A percentile compares a stretch with the other conserved stretches of the same genome.
These are phyloP conservation scores for Drosophila guanche DNA, from an alignment of 1,140 invertebrate genomes.

Conservation along the genomic window DNA sequence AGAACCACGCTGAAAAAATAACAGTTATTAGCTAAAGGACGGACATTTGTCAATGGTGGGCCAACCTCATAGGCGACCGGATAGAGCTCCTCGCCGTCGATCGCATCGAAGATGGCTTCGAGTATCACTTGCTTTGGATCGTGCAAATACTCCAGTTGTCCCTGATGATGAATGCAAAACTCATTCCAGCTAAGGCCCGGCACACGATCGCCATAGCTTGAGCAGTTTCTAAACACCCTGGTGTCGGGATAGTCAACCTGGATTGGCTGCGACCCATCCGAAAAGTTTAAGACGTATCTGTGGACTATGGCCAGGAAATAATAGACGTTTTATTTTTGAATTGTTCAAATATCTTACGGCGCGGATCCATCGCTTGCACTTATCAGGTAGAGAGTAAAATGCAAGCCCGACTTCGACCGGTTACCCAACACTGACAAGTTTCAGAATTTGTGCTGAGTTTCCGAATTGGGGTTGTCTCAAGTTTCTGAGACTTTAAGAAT, in stretches of 20 bases:
- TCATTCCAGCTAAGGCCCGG: conserved; percentile 57
- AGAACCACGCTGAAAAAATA: conserved; percentile 20
- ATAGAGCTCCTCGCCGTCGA: conserved; percentile 52
- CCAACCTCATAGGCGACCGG: conserved; percentile 58
- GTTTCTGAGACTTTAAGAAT: too few species aligned
- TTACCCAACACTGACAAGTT: too few species aligned
- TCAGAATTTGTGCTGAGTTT: too few species aligned
- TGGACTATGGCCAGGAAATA: conserved; percentile 1
- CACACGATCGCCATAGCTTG: conserved; percentile 21
- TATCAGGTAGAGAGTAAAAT: too few species aligned
- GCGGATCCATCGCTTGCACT: neutral
- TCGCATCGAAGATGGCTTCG: conserved; percentile 41
- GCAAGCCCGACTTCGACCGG: too few species aligned
- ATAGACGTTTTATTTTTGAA: neutral
- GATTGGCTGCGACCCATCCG: conserved; percentile 38
- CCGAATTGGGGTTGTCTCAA: too few species aligned
- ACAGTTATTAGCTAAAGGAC: neutral
- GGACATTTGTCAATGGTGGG: neutral
- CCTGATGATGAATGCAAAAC: conserved; percentile 42
- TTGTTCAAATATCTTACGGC: conserved; percentile 11
- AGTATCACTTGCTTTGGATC: conserved; percentile 39
- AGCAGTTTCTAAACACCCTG: conserved; percentile 28
- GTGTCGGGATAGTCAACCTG: conserved; percentile 36
- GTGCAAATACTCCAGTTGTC: conserved; percentile 21
- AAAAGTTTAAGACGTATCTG: conserved; percentile 37